Conservation (phyloP, 64 coral and sea anemone species). For the Montipora foliosa region DNA sequence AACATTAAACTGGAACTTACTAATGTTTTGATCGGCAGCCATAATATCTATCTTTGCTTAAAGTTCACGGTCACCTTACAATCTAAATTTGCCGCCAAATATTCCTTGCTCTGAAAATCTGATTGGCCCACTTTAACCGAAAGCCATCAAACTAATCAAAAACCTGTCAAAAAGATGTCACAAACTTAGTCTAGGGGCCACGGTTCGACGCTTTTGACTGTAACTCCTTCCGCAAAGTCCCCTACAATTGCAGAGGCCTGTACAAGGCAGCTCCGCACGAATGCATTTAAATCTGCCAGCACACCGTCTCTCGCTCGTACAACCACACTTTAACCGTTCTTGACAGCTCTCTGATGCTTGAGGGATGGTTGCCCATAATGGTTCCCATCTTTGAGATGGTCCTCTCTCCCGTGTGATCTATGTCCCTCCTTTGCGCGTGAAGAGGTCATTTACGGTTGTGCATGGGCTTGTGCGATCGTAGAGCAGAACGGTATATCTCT, state of each 20-base stretch:
- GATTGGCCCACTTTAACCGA: too few species aligned
- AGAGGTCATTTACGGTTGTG: constrained; percentile 37
- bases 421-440: too few species aligned
- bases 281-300: constrained; percentile 65
- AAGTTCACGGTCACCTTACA: too few species aligned
- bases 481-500: constrained; percentile 28
- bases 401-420: not conserved
- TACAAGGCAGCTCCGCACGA: constrained; percentile 33
- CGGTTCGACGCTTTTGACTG: too few species aligned
- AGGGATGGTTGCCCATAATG: constrained; percentile 45
- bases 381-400: constrained; percentile 38
- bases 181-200: too few species aligned
- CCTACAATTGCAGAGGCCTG: constrained; percentile 38
- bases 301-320: constrained; percentile 57
- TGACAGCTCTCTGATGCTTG: constrained; percentile 49
- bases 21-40: too few species aligned
- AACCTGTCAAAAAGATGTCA: too few species aligned
- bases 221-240: not conserved
- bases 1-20: too few species aligned
- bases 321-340: constrained; percentile 61
- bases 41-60: too few species aligned
- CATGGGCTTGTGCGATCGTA: constrained; percentile 51
- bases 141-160: too few species aligned
- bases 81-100: too few species aligned
- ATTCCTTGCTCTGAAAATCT: too few species aligned